Conservation (phyloP, 1,140 invertebrate species). For the Magallana ariakensis region DNA sequence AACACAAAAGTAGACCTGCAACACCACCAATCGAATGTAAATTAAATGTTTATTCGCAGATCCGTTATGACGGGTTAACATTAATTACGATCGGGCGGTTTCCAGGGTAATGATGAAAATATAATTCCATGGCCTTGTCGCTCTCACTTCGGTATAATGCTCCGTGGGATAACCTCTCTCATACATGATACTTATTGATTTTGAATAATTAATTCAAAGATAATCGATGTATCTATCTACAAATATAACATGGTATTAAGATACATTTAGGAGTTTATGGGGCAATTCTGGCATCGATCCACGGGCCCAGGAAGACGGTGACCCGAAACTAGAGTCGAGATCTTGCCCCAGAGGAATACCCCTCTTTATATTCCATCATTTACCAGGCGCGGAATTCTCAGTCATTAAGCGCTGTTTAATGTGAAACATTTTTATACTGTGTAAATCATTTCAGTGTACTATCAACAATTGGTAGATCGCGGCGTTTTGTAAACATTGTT, state of each 20-base stretch:
- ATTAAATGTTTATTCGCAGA: background rate
- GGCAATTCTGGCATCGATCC: conserved; percentile 12
- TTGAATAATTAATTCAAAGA: conserved; percentile 31
- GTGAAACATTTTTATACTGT: background rate
- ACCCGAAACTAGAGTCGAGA: background rate
- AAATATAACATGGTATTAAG: conserved; percentile 13
- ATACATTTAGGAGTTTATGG: background rate
- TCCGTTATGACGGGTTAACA: background rate
- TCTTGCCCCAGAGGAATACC: background rate
- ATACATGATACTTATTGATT: background rate
- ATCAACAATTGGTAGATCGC: background rate
- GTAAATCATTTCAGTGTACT: background rate
- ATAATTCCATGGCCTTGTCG: conserved; percentile 9
- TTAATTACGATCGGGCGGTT: background rate
- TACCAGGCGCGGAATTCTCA: background rate
- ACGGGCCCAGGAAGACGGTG: background rate
- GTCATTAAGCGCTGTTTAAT: conserved; percentile 17
- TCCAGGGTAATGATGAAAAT: conserved; percentile 28
- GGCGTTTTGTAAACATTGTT: conserved; percentile 1
- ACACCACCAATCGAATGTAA: background rate
- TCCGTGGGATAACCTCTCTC: background rate
- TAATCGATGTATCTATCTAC: conserved; percentile 29
- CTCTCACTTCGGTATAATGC: background rate
- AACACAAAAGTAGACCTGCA: conserved; percentile 3
- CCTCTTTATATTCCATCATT: conserved; percentile 9